phyloP scores from a whole-genome alignment of 2,113 vertebrate genomes.

The Irena cyanogastra region DNA sequence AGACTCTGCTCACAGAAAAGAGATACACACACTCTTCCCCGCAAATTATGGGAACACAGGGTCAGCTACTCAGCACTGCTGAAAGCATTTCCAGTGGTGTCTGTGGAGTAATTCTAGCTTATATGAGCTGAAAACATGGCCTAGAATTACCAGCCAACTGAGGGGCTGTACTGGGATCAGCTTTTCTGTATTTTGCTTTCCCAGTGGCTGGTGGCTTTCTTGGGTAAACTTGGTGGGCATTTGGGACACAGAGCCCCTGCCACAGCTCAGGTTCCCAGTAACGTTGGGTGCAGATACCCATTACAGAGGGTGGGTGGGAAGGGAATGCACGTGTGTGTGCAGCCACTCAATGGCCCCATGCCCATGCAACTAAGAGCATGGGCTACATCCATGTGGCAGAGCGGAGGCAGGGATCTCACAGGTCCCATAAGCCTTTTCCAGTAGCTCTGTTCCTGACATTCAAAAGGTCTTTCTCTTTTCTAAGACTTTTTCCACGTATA shows the following conservation, averaged over 20 bases:
- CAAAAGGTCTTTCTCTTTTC: neutral
- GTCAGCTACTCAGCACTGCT: neutral
- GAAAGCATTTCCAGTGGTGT: neutral
- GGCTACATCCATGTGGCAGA: neutral
- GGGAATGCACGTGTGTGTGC: accelerated
- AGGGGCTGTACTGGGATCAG: neutral
- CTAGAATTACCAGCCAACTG: neutral
- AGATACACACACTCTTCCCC: neutral
- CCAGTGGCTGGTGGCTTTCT: neutral
- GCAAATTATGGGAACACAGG: neutral
- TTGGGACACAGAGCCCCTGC: neutral
- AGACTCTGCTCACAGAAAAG: neutral
- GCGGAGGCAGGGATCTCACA: neutral
- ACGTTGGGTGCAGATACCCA: accelerated
- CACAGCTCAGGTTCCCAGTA: neutral
- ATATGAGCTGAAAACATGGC: neutral
- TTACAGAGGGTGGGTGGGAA: neutral
- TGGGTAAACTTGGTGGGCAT: neutral
- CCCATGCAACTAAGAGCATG: neutral
- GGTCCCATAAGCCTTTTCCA: neutral
- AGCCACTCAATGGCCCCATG: neutral
- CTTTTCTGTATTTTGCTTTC: neutral
- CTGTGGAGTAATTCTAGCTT: neutral
- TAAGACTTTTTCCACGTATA: neutral
- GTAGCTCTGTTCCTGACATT: neutral